Evolutionary conservation across 2,797 vertebrate species (phyloP).

Genomic region (Cyprinodon diabolis): DNA sequence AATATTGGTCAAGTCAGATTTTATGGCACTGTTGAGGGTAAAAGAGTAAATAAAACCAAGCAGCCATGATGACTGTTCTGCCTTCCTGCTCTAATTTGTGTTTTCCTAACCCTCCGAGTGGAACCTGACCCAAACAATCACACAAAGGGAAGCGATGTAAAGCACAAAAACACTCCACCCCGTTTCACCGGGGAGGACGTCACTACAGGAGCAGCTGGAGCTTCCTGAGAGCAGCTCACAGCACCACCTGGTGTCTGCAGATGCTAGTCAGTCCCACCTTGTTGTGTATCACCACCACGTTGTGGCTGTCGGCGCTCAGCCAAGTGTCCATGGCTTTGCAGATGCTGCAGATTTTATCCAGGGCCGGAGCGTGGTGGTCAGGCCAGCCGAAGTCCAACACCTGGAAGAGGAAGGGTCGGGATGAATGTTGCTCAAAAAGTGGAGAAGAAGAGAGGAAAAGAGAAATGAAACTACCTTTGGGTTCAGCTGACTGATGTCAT

Average conservation of each 20-base stretch:
- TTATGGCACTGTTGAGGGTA: constrained; percentile 37
- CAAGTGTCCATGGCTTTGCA: constrained; percentile 99
- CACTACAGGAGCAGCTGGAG: constrained; percentile 36
- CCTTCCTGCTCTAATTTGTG: constrained; percentile 38
- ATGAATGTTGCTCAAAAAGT: neutral
- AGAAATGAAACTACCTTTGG: constrained; percentile 83
- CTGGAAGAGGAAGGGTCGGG: constrained; percentile 64
- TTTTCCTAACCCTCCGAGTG: constrained; percentile 40
- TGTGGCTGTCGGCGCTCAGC: constrained; percentile 89
- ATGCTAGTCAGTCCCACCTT: constrained; percentile 81
- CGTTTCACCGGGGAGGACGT: constrained; percentile 13
- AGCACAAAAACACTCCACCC: constrained; percentile 31
- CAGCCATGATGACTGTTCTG: constrained; percentile 29
- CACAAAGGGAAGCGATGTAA: constrained; percentile 21
- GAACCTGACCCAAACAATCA: constrained; percentile 28
- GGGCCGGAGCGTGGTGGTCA: constrained; percentile 92
- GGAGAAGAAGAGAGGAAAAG: neutral
- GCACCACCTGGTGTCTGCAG: constrained; percentile 54
- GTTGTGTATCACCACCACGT: constrained; percentile 96
- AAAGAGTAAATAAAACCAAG: constrained; percentile 46
- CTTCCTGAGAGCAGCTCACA: constrained; percentile 39
- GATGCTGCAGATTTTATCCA: constrained; percentile 98
- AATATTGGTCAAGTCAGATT: constrained; percentile 34
- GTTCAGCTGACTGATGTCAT: constrained; percentile 91
- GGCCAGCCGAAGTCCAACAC: constrained; percentile 98